Conservation (phyloP, 1,140 invertebrate genomes). For the Onthophagus taurus region DNA sequence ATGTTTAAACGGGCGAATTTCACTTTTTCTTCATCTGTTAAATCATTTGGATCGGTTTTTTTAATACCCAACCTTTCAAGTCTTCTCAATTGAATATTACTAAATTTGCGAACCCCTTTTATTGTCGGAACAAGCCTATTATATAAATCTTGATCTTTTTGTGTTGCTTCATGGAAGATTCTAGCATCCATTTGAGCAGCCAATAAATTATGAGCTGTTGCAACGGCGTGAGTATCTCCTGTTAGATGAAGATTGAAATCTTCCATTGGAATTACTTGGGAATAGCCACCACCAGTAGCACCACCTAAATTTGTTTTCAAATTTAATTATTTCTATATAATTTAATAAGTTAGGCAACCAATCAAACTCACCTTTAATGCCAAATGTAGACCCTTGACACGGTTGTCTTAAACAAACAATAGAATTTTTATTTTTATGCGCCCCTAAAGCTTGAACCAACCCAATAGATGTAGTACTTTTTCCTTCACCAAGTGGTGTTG, state of each 20-base stretch:
- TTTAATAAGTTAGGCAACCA: too few relatives aligned
- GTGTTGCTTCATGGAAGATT: conserved; percentile 92
- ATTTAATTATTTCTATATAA: too few relatives aligned
- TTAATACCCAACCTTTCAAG: conserved; percentile 75
- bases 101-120: conserved; percentile 71
- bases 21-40: conserved; percentile 71
- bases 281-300: conserved; percentile 91
- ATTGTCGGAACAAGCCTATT: conserved; percentile 75
- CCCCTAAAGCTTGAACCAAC: conserved; percentile 82
- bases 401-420: conserved; percentile 96
- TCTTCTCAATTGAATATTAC: conserved; percentile 70
- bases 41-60: conserved; percentile 74
- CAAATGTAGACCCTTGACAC: conserved; percentile 97
- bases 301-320: conserved; percentile 64
- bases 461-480: conserved; percentile 96
- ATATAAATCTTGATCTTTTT: conserved; percentile 79
- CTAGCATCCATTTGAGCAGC: conserved; percentile 91
- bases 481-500: conserved; percentile 94
- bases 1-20: conserved; percentile 85
- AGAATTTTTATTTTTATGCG: conserved; percentile 76
- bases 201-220: conserved; percentile 94
- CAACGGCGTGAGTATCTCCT: conserved; percentile 97
- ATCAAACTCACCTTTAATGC: conserved; percentile 71
- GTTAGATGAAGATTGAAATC: conserved; percentile 99
- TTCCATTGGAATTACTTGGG: conserved; percentile 97